Conservation (phyloP, 2,113 vertebrate genomes). For the Actinemys pallida region DNA sequence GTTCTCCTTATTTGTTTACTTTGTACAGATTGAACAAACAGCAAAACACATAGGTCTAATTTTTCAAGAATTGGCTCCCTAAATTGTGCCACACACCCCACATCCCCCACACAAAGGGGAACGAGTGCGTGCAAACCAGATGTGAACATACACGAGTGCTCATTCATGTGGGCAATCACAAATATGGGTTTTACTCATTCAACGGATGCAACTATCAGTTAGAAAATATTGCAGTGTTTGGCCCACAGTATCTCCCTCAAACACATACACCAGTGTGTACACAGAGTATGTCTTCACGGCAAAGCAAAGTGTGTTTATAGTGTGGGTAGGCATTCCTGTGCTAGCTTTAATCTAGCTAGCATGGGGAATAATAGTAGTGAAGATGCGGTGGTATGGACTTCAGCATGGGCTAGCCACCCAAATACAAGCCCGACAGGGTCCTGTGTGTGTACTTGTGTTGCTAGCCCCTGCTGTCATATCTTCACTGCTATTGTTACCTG, state of each 20-base stretch:
- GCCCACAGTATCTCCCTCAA: neutral
- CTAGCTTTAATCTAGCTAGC: no score
- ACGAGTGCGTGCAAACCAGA: neutral
- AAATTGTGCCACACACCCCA: neutral
- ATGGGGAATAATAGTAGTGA: no score
- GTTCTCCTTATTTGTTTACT: slow-evolving; percentile 11
- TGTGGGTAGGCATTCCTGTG: no score
- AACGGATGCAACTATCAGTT: neutral
- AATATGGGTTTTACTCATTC: neutral
- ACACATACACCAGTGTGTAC: fast-evolving
- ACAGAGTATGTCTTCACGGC: no score
- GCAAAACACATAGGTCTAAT: neutral
- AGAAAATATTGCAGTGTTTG: neutral
- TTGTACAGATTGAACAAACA: neutral
- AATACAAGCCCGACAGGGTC: no score
- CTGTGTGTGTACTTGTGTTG: no score
- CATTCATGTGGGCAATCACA: neutral
- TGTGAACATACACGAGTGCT: neutral
- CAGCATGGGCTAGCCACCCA: no score
- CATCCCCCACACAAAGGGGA: neutral
- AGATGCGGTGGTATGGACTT: no score
- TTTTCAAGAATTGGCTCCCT: neutral
- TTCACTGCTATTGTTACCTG: no score
- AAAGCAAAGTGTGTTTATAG: no score
- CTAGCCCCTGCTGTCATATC: no score